Base-by-base conservation (phyloP, 2,888 invertebrate genomes). In the Danaus chrysippus region DNA sequence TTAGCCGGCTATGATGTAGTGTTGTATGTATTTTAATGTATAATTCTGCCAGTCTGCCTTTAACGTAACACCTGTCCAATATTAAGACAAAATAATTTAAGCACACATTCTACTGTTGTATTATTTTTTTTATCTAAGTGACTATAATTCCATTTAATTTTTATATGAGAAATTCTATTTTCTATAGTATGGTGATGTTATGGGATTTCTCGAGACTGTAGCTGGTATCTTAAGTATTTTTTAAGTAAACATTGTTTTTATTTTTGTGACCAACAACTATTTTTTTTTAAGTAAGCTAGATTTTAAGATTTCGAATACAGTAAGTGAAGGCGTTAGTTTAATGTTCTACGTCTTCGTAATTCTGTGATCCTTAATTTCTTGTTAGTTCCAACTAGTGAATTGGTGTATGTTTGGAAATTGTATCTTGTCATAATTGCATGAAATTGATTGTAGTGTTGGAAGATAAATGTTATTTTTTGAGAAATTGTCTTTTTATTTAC, bases 401-500 rank as follows among this genome's bases (percentile, higher is more conserved):
- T 77, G 76, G 79, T 85, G 82, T 83, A 79, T 77, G 74, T 78
- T 74, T 78, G 79, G 73, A 83, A 81, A 82, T 84, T 84, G 84
- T 79, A 76, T 86, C 81, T 80, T 76, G 79, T 87, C 82, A 84
- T 84, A 83, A 86, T 84, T 90, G 88, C 87, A 89, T 88, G 88
- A 82, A 82, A 82, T 84, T 84, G 79, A 82, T 83, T 83, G 84
- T 84, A 84, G 82, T 83, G 85, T 87, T 84, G 82, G 78, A 86
- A 83, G 86, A 86, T 87, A 89, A 87, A 88, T 87, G 84, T 86
- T 89, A 88, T 89, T 87, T 89, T 89, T 87, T 83, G 77, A 78
- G 69, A 68, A 61, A 64, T 61, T 43, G 12, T 44, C 60, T 54
- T 66, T 71, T 17, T 64, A 68, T 72, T 68, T 61, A 42, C 59